Conservation (phyloP, 1,140 invertebrate species). For the Zaprionus tsacasi region DNA sequence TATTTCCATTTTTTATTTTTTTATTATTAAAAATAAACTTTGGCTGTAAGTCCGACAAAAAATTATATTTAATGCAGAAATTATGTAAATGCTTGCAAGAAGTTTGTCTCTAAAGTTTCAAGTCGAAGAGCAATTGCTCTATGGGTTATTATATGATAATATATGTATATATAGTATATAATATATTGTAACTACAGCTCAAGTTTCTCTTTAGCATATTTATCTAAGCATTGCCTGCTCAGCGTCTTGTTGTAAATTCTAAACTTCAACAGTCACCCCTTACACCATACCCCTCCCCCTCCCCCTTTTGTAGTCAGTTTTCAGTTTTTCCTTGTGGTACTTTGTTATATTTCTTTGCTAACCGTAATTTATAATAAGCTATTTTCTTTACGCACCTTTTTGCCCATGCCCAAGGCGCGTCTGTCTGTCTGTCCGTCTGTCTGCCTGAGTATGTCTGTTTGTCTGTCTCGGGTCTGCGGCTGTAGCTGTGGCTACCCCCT, state of each 20-base stretch:
- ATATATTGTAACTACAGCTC: not conserved
- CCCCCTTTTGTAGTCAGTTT: constrained; percentile 13
- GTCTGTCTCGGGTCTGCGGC: constrained; percentile 3
- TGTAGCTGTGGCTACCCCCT: constrained; percentile 28
- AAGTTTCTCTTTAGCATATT: not conserved
- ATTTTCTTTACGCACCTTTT: constrained; percentile 72
- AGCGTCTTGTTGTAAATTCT: not conserved
- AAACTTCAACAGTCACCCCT: constrained; percentile 4
- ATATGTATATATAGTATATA: not conserved
- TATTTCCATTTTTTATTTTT: not conserved
- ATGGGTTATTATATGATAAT: no score
- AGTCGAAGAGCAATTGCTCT: not conserved
- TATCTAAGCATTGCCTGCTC: constrained; percentile 1
- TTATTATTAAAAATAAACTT: constrained; percentile 23
- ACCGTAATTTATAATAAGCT: constrained; percentile 80
- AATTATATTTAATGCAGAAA: constrained; percentile 12
- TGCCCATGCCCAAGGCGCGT: constrained; percentile 11
- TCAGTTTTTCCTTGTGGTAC: constrained; percentile 41
- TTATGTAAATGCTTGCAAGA: constrained; percentile 2
- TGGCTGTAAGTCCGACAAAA: not conserved
- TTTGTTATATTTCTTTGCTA: constrained; percentile 67
- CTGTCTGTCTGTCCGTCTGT: not conserved
- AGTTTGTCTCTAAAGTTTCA: not conserved
- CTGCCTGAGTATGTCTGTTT: not conserved
- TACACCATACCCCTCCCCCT: not conserved